Evolutionary conservation across 2,797 vertebrate species (phyloP).

Genomic region (Allobates femoralis): DNA sequence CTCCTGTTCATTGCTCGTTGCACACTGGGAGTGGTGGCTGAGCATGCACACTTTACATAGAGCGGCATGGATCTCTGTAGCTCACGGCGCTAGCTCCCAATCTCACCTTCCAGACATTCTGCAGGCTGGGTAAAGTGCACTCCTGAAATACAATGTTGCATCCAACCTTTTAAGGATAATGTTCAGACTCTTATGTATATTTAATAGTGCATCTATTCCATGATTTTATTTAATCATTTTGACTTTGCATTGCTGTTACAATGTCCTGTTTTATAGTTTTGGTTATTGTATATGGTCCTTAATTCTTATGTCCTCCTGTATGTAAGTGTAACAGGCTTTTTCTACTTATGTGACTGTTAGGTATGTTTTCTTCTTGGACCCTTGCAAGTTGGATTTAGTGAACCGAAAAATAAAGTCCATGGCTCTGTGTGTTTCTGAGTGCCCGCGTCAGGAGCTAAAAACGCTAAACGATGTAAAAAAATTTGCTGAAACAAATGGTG

Average conservation of each 20-base stretch:
- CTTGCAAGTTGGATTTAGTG: slow-evolving; percentile 94
- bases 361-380: slow-evolving; percentile 97
- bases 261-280: neutral
- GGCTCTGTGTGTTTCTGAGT: slow-evolving; percentile 92
- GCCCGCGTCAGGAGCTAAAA: slow-evolving; percentile 85
- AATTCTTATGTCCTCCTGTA: neutral
- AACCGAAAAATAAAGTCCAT: slow-evolving; percentile 90
- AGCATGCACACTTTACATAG: too few species aligned
- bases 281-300: neutral
- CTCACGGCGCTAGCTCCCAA: too few species aligned
- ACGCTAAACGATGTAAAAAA: slow-evolving; percentile 88
- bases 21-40: too few species aligned
- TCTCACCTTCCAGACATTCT: too few species aligned
- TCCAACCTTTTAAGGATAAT: too few species aligned
- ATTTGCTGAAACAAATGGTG: slow-evolving; percentile 92
- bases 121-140: too few species aligned
- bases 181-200: too few species aligned
- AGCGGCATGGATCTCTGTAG: too few species aligned
- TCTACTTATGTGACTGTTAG: slow-evolving; percentile 70
- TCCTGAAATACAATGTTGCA: too few species aligned
- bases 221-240: too few species aligned
- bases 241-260: neutral
- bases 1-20: too few species aligned
- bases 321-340: neutral
- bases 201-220: too few species aligned